phyloP scores from a whole-genome alignment of 2,113 vertebrate species.

The Elgaria multicarinata region DNA sequence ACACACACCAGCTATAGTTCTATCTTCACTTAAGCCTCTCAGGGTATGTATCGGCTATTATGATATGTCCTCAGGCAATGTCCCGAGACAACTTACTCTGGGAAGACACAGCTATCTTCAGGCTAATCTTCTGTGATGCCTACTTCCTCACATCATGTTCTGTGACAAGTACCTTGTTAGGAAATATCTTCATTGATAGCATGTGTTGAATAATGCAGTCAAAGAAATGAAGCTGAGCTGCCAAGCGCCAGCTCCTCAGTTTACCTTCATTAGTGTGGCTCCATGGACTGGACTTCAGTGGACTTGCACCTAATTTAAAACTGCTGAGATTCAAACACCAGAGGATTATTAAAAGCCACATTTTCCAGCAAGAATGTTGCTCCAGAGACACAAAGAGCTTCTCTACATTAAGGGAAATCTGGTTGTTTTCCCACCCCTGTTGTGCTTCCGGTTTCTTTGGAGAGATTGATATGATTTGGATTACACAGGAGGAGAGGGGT shows the following conservation, averaged over 20 bases:
- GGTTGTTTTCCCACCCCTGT: no score
- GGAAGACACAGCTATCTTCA: background rate
- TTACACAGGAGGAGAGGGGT: no score
- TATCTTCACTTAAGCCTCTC: slow-evolving; percentile 2
- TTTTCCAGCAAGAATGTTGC: background rate
- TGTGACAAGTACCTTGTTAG: slow-evolving; percentile 10
- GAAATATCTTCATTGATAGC: slow-evolving; percentile 30
- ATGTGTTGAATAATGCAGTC: slow-evolving; percentile 26
- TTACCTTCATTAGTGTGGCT: slow-evolving; percentile 8
- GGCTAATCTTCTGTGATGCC: background rate
- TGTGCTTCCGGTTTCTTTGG: no score
- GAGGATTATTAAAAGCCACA: slow-evolving; percentile 5
- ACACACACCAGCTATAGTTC: background rate
- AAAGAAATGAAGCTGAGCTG: slow-evolving; percentile 15
- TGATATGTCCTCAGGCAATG: slow-evolving; percentile 6
- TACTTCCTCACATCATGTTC: background rate
- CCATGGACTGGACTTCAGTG: background rate
- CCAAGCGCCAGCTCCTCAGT: background rate
- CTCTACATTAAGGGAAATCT: no score
- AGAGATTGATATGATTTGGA: no score
- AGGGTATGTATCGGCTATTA: background rate
- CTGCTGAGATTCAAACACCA: slow-evolving; percentile 19
- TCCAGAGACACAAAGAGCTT: background rate
- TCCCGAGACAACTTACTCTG: slow-evolving; percentile 11
- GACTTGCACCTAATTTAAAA: background rate